Evolutionary conservation across 1,140 invertebrate species (phyloP).

Genomic region (Zaprionus tsacasi): DNA sequence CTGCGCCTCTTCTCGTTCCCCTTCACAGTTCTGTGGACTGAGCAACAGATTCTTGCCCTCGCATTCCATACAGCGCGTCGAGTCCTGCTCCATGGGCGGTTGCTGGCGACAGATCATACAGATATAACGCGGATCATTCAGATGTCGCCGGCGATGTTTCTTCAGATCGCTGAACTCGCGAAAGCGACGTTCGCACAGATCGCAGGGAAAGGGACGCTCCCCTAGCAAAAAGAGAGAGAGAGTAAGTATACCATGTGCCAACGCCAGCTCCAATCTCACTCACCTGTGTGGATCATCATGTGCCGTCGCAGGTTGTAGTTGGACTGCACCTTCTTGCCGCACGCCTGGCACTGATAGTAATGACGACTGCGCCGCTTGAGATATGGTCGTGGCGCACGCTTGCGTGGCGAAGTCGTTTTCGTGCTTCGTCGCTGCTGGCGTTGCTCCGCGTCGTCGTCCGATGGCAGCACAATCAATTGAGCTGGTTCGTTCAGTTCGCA

Average conservation of each 20-base stretch:
- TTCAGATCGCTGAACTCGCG: slow-evolving; percentile 85
- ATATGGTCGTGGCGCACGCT: slow-evolving; percentile 45
- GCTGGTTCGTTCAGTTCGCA: slow-evolving; percentile 51
- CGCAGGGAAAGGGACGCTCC: slow-evolving; percentile 83
- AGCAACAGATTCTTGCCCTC: slow-evolving; percentile 70
- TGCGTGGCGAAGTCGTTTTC: slow-evolving; percentile 9
- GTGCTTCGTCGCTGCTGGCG: not conserved
- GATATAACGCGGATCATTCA: slow-evolving; percentile 86
- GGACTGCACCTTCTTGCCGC: slow-evolving; percentile 80
- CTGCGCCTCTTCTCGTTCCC: slow-evolving; percentile 9
- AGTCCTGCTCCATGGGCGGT: slow-evolving; percentile 66
- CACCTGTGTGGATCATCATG: slow-evolving; percentile 84
- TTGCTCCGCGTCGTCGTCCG: slow-evolving; percentile 42
- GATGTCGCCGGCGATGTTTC: slow-evolving; percentile 85
- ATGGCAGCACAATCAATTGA: slow-evolving; percentile 40
- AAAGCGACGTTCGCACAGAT: slow-evolving; percentile 86
- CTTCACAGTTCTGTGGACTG: slow-evolving; percentile 34
- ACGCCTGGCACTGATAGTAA: slow-evolving; percentile 72
- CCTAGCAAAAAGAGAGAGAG: slow-evolving; percentile 40
- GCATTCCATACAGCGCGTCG: slow-evolving; percentile 71
- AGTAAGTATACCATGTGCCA: not conserved
- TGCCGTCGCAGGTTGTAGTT: slow-evolving; percentile 80
- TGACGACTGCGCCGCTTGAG: slow-evolving; percentile 63
- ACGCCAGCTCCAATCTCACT: not conserved
- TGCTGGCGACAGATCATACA: slow-evolving; percentile 85